phyloP scores from a whole-genome alignment of 2,113 vertebrate species.

The Neotragus pygmaeus region DNA sequence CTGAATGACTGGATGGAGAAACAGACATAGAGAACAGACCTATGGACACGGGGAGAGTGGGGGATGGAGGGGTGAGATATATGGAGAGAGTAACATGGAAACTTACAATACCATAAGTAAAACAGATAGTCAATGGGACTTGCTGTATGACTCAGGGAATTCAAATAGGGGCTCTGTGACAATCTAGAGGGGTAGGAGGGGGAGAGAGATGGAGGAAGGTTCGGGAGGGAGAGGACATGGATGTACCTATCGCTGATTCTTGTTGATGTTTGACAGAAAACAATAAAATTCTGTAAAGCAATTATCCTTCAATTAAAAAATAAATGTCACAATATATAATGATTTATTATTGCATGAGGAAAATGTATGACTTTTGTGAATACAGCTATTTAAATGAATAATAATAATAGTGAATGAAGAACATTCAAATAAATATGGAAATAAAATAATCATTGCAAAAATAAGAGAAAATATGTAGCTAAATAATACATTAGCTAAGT shows the following conservation, averaged over 20 bases:
- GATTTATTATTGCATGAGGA: background rate
- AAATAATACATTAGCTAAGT: background rate
- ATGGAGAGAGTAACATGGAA: background rate
- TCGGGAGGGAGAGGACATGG: background rate
- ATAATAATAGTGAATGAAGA: background rate
- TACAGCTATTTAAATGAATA: background rate
- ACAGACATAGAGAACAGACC: background rate
- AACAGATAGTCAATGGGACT: background rate
- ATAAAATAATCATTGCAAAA: background rate
- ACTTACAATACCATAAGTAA: background rate
- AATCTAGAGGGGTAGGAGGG: background rate
- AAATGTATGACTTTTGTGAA: background rate
- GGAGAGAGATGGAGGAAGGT: background rate
- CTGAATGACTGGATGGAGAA: background rate
- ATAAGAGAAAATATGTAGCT: background rate
- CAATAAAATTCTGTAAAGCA: background rate
- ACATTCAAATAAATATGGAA: background rate
- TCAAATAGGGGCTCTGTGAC: background rate
- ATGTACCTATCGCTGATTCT: background rate
- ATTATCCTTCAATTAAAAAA: background rate
- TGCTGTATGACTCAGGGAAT: background rate
- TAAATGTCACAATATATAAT: background rate
- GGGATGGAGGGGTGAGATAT: background rate
- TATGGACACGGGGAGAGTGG: fast-evolving
- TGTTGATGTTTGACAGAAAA: background rate